These are phyloP conservation scores for Zeugodacus cucurbitae DNA, from an alignment of 1,140 invertebrate genomes.

Conservation along the genomic window DNA sequence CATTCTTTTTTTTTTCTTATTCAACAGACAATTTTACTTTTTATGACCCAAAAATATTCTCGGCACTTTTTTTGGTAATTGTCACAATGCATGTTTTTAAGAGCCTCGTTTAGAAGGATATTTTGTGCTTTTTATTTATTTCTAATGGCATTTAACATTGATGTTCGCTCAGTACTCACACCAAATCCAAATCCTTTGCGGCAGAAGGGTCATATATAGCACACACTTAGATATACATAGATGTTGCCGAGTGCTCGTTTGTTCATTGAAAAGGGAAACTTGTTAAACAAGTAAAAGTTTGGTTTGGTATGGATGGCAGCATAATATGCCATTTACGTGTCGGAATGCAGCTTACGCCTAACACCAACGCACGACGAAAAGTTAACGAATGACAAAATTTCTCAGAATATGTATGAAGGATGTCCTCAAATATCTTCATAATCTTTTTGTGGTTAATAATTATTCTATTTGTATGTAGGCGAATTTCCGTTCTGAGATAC, in stretches of 20 bases:
- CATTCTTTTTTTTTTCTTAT: neutral
- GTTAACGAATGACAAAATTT: neutral
- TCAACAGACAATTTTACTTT: slow-evolving; percentile 14
- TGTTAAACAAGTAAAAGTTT: slow-evolving; percentile 20
- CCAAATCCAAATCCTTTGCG: neutral
- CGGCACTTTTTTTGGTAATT: neutral
- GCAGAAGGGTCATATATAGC: too few species aligned
- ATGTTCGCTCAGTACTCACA: neutral
- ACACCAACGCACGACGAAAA: neutral
- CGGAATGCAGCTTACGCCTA: neutral
- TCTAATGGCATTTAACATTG: slow-evolving; percentile 19
- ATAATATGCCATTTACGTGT: slow-evolving; percentile 15
- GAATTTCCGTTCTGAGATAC: neutral
- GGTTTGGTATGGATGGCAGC: neutral
- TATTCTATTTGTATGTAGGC: neutral
- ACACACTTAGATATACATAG: neutral
- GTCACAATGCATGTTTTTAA: slow-evolving; percentile 54
- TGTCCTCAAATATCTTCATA: neutral
- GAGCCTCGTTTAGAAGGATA: slow-evolving; percentile 64
- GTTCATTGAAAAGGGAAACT: slow-evolving; percentile 22
- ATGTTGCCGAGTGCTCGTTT: neutral
- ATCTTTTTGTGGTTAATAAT: neutral
- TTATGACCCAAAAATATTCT: slow-evolving; percentile 32
- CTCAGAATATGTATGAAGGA: neutral
- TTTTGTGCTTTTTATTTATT: slow-evolving; percentile 51